Evolutionary conservation across 2,888 invertebrate genomes (phyloP).

Genomic region (Chrysodeixis includens): DNA sequence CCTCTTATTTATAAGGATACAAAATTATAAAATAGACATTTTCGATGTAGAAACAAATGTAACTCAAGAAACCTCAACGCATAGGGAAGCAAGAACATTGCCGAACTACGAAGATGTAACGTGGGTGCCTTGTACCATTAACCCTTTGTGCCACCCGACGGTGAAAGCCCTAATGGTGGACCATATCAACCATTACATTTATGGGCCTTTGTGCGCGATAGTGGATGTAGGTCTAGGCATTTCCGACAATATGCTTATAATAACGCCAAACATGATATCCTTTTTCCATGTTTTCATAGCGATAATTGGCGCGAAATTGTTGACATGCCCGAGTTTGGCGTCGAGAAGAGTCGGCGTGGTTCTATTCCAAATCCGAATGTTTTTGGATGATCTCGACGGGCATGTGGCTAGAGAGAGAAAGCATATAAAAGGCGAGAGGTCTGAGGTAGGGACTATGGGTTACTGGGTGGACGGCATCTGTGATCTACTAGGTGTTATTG

Average conservation of each 20-base stretch:
- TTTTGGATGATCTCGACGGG: conserved; percentile 96
- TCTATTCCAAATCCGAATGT: conserved; percentile 94
- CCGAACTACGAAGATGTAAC: conserved; percentile 86
- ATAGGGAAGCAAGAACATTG: conserved; percentile 54
- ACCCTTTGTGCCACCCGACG: conserved; percentile 94
- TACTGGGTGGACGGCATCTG: conserved; percentile 95
- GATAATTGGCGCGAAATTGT: conserved; percentile 92
- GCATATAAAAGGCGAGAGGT: conserved; percentile 93
- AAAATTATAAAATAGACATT: conserved; percentile 90
- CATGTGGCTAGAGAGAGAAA: conserved; percentile 94
- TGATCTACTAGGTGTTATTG: conserved; percentile 93
- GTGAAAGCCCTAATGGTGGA: conserved; percentile 95
- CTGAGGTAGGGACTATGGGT: conserved; percentile 94
- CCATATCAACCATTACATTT: conserved; percentile 95
- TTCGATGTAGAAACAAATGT: conserved; percentile 67
- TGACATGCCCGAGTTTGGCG: conserved; percentile 92
- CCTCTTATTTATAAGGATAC: conserved; percentile 92
- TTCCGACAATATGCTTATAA: conserved; percentile 88
- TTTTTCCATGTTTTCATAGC: conserved; percentile 94
- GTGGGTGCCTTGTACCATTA: conserved; percentile 92
- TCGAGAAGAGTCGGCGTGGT: conserved; percentile 93
- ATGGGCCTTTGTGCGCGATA: conserved; percentile 93
- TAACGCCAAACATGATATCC: conserved; percentile 96
- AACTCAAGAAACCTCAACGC: conserved; percentile 71
- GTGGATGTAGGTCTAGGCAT: conserved; percentile 91